Percentiles rank a stretch among this genome's conserved stretches.
These are phyloP conservation scores for Periparus ater DNA, from an alignment of 2,797 vertebrate genomes.

Conservation along the genomic window DNA sequence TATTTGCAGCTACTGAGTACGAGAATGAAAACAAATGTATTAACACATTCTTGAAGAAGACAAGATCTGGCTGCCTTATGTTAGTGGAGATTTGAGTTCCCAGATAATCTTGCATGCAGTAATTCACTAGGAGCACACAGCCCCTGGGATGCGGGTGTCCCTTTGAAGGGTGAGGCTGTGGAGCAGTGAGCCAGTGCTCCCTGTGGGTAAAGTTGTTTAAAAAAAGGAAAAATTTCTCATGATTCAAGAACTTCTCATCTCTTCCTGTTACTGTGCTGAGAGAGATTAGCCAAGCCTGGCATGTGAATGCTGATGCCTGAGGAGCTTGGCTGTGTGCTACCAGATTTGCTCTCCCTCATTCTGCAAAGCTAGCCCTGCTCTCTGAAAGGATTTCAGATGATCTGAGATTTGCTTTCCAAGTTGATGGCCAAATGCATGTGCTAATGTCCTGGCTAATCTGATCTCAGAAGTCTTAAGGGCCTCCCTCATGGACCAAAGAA, in stretches of 20 bases:
- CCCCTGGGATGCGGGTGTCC: fast-evolving
- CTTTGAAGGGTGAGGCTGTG: not conserved
- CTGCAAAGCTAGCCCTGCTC: not conserved
- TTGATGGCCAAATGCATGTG: not conserved
- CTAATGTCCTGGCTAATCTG: conserved; percentile 4
- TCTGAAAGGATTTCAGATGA: conserved; percentile 15
- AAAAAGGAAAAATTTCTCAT: not conserved
- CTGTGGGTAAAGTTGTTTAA: not conserved
- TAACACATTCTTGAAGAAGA: not conserved
- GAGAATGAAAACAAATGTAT: fast-evolving
- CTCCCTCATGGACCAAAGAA: not conserved
- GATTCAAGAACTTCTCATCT: not conserved
- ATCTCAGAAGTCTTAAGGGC: conserved; percentile 2
- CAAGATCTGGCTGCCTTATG: not conserved
- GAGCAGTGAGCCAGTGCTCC: not conserved
- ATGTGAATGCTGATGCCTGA: not conserved
- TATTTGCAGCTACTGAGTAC: not conserved
- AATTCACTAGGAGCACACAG: not conserved
- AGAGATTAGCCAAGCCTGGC: not conserved
- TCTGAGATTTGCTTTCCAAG: conserved; percentile 23
- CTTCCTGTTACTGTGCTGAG: not conserved
- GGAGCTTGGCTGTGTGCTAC: not conserved
- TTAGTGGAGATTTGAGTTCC: not conserved
- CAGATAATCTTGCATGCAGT: not conserved
- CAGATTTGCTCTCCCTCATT: not conserved